A percentile compares a stretch with the other conserved stretches of the same genome.
Evolutionary conservation across 2,797 vertebrate genomes (phyloP).

Genomic region (Danio jaintianensis): DNA sequence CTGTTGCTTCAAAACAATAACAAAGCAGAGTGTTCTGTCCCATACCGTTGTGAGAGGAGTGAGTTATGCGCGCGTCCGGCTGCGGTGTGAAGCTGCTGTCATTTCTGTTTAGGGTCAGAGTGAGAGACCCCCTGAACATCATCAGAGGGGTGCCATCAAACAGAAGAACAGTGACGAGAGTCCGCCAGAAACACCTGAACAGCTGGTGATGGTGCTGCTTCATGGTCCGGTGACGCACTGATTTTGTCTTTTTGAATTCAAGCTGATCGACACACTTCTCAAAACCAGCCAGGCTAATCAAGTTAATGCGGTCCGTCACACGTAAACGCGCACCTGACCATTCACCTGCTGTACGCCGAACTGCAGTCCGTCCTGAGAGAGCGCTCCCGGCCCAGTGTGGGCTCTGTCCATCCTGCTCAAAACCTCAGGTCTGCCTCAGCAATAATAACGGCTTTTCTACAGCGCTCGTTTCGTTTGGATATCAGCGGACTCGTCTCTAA

Average conservation of each 20-base stretch:
- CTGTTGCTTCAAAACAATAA: too few relatives aligned
- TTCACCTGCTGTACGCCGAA: conserved; percentile 47
- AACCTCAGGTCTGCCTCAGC: conserved; percentile 19
- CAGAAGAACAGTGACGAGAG: conserved; percentile 56
- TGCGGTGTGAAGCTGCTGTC: conserved; percentile 29
- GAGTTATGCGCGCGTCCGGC: conserved; percentile 31
- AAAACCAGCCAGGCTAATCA: neutral
- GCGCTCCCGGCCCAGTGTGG: conserved; percentile 44
- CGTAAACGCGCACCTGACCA: conserved; percentile 25
- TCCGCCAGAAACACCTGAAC: conserved; percentile 44
- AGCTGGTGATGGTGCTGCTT: conserved; percentile 35
- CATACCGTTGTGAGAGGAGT: conserved; percentile 55
- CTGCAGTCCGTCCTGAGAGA: conserved; percentile 12
- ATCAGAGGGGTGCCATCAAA: conserved; percentile 35
- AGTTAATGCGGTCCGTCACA: conserved; percentile 6
- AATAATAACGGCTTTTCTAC: neutral
- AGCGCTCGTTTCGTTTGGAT: neutral
- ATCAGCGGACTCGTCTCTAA: neutral
- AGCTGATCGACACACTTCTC: neutral
- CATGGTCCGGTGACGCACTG: conserved; percentile 41
- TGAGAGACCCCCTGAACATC: conserved; percentile 36
- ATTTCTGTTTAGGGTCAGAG: conserved; percentile 36
- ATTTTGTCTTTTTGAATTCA: neutral
- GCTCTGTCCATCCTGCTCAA: conserved; percentile 18
- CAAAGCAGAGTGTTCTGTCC: too few relatives aligned